Evolutionary conservation across 1,140 invertebrate genomes (phyloP).

Genomic region (Notospermus geniculatus): DNA sequence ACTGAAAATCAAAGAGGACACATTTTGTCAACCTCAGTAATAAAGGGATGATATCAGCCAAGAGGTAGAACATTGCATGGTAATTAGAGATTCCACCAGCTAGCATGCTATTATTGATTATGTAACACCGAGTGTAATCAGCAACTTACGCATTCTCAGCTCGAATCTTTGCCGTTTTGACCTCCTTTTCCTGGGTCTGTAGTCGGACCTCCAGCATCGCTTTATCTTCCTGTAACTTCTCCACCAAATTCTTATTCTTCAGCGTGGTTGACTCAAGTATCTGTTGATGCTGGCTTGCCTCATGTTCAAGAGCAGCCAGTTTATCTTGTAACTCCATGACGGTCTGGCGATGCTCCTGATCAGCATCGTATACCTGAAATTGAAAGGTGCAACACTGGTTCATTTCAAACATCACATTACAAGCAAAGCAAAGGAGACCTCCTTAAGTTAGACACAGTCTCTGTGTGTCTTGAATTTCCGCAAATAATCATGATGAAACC

Average conservation of each 20-base stretch:
- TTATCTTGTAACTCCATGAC: constrained; percentile 42
- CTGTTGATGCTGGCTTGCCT: constrained; percentile 42
- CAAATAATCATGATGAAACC: too few relatives aligned
- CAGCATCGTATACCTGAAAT: constrained; percentile 45
- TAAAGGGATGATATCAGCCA: too few relatives aligned
- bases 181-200: constrained; percentile 47
- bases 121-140: too few relatives aligned
- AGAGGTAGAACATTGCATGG: too few relatives aligned
- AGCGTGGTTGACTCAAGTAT: constrained; percentile 37
- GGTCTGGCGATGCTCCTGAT: constrained; percentile 37
- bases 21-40: too few relatives aligned
- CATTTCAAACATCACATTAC: too few relatives aligned
- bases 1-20: constrained; percentile 34
- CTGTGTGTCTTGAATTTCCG: too few relatives aligned
- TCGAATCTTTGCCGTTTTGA: constrained; percentile 42
- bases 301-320: constrained; percentile 39
- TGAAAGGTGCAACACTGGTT: too few relatives aligned
- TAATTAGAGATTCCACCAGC: too few relatives aligned
- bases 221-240: constrained; percentile 53
- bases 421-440: too few relatives aligned
- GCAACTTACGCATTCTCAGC: constrained; percentile 49
- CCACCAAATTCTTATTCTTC: constrained; percentile 43
- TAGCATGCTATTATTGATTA: too few relatives aligned
- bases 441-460: too few relatives aligned
- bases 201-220: constrained; percentile 53